Percentiles rank a stretch among this genome's conserved stretches.
phyloP scores from a whole-genome alignment of 2,113 vertebrate genomes.

The Piprites chloris region DNA sequence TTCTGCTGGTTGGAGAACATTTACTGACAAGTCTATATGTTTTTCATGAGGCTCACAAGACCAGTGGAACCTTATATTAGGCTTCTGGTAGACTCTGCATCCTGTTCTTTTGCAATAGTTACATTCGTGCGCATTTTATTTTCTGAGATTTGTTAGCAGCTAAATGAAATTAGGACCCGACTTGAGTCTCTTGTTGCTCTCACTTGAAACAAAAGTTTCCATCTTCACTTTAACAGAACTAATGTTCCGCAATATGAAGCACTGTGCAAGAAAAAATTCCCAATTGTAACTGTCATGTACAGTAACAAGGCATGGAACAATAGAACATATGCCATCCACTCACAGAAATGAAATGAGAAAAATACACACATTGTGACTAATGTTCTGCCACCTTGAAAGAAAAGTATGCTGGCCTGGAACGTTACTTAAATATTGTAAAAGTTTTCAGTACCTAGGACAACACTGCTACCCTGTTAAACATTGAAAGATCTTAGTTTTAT shows the following conservation, averaged over 20 bases:
- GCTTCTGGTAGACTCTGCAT: not conserved
- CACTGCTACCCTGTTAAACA: not conserved
- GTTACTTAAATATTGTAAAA: not conserved
- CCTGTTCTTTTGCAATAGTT: not conserved
- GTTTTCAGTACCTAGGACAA: not conserved
- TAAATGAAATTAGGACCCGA: not conserved
- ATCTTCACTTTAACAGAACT: not conserved
- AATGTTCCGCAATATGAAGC: not conserved
- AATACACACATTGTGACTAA: not conserved
- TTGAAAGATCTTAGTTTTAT: not conserved
- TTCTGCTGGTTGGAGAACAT: not conserved
- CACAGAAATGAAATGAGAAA: not conserved
- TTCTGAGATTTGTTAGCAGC: not conserved
- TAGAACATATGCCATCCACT: not conserved
- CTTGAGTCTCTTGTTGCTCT: not conserved
- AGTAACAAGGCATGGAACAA: not conserved
- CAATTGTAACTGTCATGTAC: fast-evolving
- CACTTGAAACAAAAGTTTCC: not conserved
- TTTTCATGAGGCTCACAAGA: not conserved
- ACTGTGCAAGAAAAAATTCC: not conserved
- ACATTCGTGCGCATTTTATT: not conserved
- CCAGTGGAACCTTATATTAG: not conserved
- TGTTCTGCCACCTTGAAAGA: not conserved
- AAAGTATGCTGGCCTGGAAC: not conserved
- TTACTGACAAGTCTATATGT: not conserved